Conservation (phyloP, 2,888 invertebrate species). For the Acronicta aceris region DNA sequence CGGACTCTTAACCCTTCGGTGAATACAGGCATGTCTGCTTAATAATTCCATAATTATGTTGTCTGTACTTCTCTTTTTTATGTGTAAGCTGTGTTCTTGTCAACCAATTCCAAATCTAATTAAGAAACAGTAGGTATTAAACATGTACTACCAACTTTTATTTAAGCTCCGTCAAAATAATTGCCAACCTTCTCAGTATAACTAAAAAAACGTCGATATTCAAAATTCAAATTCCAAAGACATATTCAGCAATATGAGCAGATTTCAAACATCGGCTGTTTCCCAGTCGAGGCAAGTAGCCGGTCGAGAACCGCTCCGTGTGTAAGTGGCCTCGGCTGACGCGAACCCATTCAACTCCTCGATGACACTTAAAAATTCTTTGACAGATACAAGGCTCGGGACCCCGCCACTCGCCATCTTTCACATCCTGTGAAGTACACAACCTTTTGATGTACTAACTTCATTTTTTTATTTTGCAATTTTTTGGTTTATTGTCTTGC, state of each 20-base stretch:
- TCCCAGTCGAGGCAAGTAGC: conserved; percentile 57
- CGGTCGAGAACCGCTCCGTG: conserved; percentile 77
- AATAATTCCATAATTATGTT: too few species aligned
- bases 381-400: conserved; percentile 74
- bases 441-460: conserved; percentile 57
- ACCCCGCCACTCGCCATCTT: conserved; percentile 51
- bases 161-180: too few species aligned
- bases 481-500: conserved; percentile 13
- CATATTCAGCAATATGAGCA: conserved; percentile 57
- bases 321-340: conserved; percentile 78
- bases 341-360: conserved; percentile 74
- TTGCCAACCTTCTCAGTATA: too few species aligned
- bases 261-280: conserved; percentile 60
- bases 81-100: too few species aligned
- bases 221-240: conserved; percentile 39
- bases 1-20: too few species aligned
- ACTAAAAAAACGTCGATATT: too few species aligned
- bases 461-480: conserved; percentile 34
- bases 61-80: too few species aligned
- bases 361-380: conserved; percentile 84
- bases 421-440: conserved; percentile 55
- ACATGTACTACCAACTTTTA: too few species aligned
- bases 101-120: too few species aligned
- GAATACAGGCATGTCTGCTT: too few species aligned
- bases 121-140: too few species aligned